Evolutionary conservation across 2,797 vertebrate genomes (phyloP).

Genomic region (Cetoscarus ocellatus): DNA sequence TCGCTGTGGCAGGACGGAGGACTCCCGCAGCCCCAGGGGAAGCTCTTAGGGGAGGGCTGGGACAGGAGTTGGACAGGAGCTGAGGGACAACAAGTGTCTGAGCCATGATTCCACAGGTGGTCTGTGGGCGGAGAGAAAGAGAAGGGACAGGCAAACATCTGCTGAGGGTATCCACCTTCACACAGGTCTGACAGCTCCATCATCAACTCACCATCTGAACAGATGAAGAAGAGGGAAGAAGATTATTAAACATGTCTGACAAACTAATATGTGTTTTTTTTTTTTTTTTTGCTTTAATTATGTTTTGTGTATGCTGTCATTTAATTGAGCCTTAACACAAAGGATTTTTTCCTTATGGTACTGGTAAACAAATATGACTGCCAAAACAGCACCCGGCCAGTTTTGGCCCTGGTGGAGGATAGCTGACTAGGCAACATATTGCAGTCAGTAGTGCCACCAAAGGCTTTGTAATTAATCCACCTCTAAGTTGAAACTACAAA

Average conservation of each 20-base stretch:
- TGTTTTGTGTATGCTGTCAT: background rate
- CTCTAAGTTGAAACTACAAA: too few relatives aligned
- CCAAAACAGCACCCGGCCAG: too few relatives aligned
- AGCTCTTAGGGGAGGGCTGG: conserved; percentile 56
- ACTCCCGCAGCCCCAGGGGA: conserved; percentile 39
- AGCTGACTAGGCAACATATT: too few relatives aligned
- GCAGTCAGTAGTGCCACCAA: too few relatives aligned
- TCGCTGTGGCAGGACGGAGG: conserved; percentile 54
- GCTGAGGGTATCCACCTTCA: conserved; percentile 61
- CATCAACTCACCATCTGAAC: conserved; percentile 73
- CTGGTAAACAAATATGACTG: too few relatives aligned
- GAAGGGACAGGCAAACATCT: conserved; percentile 67
- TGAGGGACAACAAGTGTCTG: conserved; percentile 43
- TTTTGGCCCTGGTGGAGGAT: too few relatives aligned
- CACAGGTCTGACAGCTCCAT: conserved; percentile 67
- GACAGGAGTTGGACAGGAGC: conserved; percentile 50
- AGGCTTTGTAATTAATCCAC: too few relatives aligned
- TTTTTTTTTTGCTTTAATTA: background rate
- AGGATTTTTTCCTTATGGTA: too few relatives aligned
- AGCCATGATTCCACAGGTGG: conserved; percentile 54
- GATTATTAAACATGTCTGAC: background rate
- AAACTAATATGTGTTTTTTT: background rate
- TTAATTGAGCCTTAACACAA: background rate
- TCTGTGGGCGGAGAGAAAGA: conserved; percentile 57
- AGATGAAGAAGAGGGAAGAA: background rate